Base-by-base conservation (phyloP, 1,140 invertebrate genomes). In the Drusus annulatus region DNA sequence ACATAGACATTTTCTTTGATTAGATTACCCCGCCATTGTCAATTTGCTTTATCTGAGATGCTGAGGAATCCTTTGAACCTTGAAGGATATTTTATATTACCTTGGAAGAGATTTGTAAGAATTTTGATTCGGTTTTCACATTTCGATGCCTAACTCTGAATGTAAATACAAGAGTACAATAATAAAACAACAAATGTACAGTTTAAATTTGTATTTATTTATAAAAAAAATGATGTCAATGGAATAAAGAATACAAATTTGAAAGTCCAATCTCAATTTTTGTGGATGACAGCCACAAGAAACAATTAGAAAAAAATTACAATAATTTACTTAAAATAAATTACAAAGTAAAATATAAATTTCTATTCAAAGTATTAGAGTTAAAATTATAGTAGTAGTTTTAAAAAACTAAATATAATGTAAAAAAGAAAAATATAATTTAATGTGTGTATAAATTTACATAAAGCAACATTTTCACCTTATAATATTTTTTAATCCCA, bases 281-380 rank as follows among this genome's bases (percentile, higher is more conserved):
- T 7, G 69, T 25, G 51, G 51, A 74, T 69, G 65, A 68, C 36
- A 60, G 50, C 51, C 62, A 58, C 76, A 78, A 54, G 51, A 68
- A 65, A 23, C 52, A 16, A 76, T 76, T 45, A 50, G 17, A 25
- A 52, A 65, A 77, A 77, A 65, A 77, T 62, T 77, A 65, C 56
- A 79, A 79, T 79, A 79, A 79, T 79, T 79, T 79, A 79, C 68
- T 79, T 79, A 79, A 73, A 79, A 79, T 73, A 73, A 79, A 73
- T 69, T 78, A 69, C 19, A n/a, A 69, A 69, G 45, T 19, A 69
- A 7, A 15, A 65, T 65, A 31, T 25, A 65, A 25, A 28, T 65
- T 65, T 65, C 15, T 68, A 69, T 50, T 69, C 7, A 63, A 71
- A 78, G n/a, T 15, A 54, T 74, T 23, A 52, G 17, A 71, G 25